Evolutionary conservation across 2,113 vertebrate genomes (phyloP), one percentile per base, ranked within the genome.

Genomic region (Phasianus colchicus): DNA sequence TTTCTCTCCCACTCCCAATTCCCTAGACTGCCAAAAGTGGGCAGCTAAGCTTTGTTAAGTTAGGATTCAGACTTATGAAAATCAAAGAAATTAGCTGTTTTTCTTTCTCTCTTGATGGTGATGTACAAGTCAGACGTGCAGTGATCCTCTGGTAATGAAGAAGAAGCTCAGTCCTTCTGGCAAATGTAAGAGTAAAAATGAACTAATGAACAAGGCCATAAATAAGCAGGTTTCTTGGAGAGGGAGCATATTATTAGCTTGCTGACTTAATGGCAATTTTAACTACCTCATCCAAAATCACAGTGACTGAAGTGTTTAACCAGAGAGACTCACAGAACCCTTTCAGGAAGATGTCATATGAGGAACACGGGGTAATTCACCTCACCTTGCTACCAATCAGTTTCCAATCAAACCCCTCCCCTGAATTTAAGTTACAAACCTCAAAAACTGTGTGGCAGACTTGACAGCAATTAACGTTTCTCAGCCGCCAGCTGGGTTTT

Each of bases 401-500:
- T 73, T 96, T 82, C 82, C 82, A 94, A 74, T 79, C 78, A 60
- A 90, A 80, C 42, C 61, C 47, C 47, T 92, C 88, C 82, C 52
- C 75, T 57, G 70, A 88, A 64, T 90, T 77, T 88, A 84, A 93
- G 72, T 92, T 95, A 90, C 89, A 90, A 95, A 94, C 86, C 69
- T 90, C 89, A 93, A 29, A 93, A 94, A 94, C 92, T 74, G 55
- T 16, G 69, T 65, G 74, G 86, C 71, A 73, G 92, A 88, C 89
- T 86, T 95, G 95, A 95, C 94, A 93, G 92, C 93, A 93, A 76
- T 94, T 95, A 96, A 93, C 82, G 57, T 90, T 95, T 89, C 72
- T 93, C 87, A 78, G 82, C 84, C 65, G 86, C 78, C 90, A 79
- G 89, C 75, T 84, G 76, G 77, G 69, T 80, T 94, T 89, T 87